A percentile compares a stretch with the other conserved stretches of the same genome.
phyloP scores from a whole-genome alignment of 2,888 invertebrate species.

The Spisula subtruncata region DNA sequence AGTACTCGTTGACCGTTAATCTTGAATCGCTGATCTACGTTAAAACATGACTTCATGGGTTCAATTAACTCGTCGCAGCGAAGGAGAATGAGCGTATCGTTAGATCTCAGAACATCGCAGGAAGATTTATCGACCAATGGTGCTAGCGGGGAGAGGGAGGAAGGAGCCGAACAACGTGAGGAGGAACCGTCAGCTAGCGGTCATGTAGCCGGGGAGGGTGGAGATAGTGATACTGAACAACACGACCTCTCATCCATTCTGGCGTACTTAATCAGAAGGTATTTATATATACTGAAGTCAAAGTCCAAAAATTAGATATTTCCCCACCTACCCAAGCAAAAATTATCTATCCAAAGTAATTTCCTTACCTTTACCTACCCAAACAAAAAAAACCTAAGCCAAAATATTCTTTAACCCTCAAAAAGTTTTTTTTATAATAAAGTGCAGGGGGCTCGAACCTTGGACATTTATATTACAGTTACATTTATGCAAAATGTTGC shows the following conservation, averaged over 20 bases:
- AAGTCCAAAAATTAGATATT: no score
- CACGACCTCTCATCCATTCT: constrained; percentile 81
- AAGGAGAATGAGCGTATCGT: constrained; percentile 71
- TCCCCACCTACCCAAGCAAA: no score
- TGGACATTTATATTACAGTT: no score
- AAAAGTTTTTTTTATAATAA: no score
- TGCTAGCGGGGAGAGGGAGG: constrained; percentile 32
- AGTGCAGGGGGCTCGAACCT: no score
- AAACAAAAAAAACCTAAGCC: no score
- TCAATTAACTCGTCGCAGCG: constrained; percentile 70
- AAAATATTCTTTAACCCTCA: no score
- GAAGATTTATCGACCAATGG: constrained; percentile 40
- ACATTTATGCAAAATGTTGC: no score
- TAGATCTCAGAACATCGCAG: constrained; percentile 51
- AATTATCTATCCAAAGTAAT: no score
- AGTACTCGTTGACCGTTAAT: not conserved
- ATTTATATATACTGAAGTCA: no score
- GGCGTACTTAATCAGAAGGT: constrained; percentile 83
- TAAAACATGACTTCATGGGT: constrained; percentile 71
- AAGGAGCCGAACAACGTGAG: not conserved
- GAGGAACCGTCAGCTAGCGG: not conserved
- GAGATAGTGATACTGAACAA: constrained; percentile 72
- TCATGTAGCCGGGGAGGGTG: constrained; percentile 30
- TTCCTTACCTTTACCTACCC: no score
- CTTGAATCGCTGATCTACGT: constrained; percentile 16